These are phyloP conservation scores for Thaumetopoea pityocampa DNA, from an alignment of 1,140 invertebrate species.

Conservation along the genomic window DNA sequence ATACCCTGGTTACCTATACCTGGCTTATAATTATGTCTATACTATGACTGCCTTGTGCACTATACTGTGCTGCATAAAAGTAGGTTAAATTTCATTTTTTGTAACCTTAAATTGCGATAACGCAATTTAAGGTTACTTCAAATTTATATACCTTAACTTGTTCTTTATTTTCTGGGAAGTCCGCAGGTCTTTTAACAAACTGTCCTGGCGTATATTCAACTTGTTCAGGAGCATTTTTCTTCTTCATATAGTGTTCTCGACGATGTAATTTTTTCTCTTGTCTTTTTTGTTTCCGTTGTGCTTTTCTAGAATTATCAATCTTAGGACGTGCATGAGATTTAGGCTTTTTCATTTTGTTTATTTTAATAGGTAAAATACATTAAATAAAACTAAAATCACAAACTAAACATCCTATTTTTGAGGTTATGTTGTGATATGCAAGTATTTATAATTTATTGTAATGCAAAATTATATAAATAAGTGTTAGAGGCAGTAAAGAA, in stretches of 20 bases:
- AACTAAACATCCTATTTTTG: conserved; percentile 1
- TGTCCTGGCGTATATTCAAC: conserved; percentile 30
- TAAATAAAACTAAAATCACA: neutral
- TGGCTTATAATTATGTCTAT: no score
- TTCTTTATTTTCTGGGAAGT: conserved; percentile 12
- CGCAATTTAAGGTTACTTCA: no score
- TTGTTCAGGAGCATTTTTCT: conserved; percentile 33
- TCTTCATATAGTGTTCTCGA: conserved; percentile 56
- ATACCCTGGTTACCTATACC: no score
- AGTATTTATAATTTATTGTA: no score
- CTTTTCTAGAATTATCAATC: conserved; percentile 51
- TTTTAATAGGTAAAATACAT: neutral
- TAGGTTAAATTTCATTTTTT: no score
- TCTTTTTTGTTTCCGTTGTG: conserved; percentile 53
- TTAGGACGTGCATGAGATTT: conserved; percentile 29
- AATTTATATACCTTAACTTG: conserved; percentile 32
- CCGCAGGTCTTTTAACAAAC: conserved; percentile 53
- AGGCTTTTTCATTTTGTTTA: conserved; percentile 45
- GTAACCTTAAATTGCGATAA: no score
- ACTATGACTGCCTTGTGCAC: no score
- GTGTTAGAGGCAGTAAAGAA: no score
- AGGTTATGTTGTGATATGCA: conserved; percentile 22
- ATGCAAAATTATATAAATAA: no score
- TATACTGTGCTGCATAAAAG: no score
- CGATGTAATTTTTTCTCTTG: conserved; percentile 54